Evolutionary conservation across 2,888 invertebrate species (phyloP).

Genomic region (Troglohyphantes excavatus): DNA sequence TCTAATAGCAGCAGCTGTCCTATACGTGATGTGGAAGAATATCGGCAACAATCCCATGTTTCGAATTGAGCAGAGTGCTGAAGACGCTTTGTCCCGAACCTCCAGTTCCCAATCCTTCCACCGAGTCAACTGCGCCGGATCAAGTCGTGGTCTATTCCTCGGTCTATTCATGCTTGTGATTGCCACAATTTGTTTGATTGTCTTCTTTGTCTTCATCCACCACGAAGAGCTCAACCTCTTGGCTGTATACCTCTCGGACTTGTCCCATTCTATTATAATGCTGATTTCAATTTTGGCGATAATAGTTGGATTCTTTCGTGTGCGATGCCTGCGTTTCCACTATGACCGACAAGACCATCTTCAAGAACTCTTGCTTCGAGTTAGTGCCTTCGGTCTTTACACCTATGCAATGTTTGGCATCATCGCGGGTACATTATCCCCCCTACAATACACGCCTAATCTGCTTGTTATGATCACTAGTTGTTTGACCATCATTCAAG

Average conservation of each 20-base stretch:
- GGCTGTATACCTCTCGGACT: constrained; percentile 94
- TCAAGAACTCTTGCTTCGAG: constrained; percentile 92
- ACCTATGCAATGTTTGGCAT: constrained; percentile 96
- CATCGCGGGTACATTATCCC: constrained; percentile 91
- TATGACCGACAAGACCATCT: constrained; percentile 84
- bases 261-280: constrained; percentile 95
- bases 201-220: constrained; percentile 96
- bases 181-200: constrained; percentile 94
- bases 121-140: constrained; percentile 91
- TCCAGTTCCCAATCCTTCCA: constrained; percentile 74
- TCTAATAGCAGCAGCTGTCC: constrained; percentile 95
- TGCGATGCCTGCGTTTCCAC: constrained; percentile 90
- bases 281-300: constrained; percentile 93
- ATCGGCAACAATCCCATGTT: constrained; percentile 80
- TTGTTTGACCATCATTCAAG: constrained; percentile 91
- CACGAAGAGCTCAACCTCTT: constrained; percentile 89
- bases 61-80: constrained; percentile 70
- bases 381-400: constrained; percentile 96
- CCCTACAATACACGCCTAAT: constrained; percentile 89
- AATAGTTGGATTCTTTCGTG: constrained; percentile 89
- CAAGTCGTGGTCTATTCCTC: constrained; percentile 85
- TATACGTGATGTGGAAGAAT: constrained; percentile 95
- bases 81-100: constrained; percentile 74
- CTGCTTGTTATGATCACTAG: constrained; percentile 95
- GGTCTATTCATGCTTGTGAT: constrained; percentile 86